Percentiles rank a stretch among this genome's conserved stretches.
These are phyloP conservation scores for Drosophila setifemur DNA, from an alignment of 1,140 invertebrate species.

Conservation along the genomic window DNA sequence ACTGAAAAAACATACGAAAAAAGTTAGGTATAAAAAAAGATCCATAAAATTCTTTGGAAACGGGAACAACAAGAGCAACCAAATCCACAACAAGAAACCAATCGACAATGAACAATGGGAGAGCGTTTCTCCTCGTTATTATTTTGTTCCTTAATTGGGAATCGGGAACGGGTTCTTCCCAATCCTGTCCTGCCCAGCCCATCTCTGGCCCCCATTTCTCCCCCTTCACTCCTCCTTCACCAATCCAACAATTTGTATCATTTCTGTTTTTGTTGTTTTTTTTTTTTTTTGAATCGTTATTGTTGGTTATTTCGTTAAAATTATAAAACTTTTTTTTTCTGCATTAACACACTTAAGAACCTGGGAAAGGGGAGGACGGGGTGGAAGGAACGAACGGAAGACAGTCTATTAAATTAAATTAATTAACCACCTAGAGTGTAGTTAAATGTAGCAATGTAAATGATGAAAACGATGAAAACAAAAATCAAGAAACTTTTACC, in stretches of 20 bases:
- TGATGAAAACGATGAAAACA: background rate
- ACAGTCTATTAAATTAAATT: background rate
- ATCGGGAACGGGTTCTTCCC: background rate
- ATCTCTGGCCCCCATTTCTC: background rate
- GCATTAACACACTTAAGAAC: background rate
- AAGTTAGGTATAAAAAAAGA: background rate
- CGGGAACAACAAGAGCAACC: too few species aligned
- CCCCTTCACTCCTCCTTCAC: too few species aligned
- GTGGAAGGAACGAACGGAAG: too few species aligned
- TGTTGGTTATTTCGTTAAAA: background rate
- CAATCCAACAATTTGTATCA: too few species aligned
- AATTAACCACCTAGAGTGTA: constrained; percentile 18
- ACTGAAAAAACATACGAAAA: background rate
- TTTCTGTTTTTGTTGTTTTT: background rate
- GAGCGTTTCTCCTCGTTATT: background rate
- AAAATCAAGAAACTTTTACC: constrained; percentile 7
- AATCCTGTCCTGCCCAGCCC: too few species aligned
- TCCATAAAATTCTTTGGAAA: background rate
- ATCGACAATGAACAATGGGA: background rate
- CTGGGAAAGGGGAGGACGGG: background rate
- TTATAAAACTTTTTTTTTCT: background rate
- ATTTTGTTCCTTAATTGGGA: constrained; percentile 1
- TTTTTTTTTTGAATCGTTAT: background rate
- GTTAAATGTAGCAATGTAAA: constrained; percentile 17
- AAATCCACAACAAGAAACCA: background rate